These are phyloP conservation scores for Labeo catla DNA, from an alignment of 2,113 vertebrate genomes.

Conservation along the genomic window DNA sequence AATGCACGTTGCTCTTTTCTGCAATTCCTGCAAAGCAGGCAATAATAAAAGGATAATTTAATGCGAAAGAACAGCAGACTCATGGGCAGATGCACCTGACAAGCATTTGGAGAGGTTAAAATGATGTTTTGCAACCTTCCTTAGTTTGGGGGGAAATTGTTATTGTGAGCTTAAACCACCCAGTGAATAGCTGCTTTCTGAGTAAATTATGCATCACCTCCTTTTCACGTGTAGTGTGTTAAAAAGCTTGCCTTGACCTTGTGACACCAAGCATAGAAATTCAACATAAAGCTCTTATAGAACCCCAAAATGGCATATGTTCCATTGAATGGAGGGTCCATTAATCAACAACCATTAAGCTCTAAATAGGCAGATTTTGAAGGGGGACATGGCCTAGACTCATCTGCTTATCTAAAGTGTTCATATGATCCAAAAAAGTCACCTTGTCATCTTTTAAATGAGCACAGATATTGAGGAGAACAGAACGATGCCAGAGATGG, in stretches of 20 bases:
- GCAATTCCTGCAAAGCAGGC: neutral
- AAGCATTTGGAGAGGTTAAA: constrained; percentile 45
- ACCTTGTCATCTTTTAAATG: constrained; percentile 68
- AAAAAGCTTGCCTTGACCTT: constrained; percentile 76
- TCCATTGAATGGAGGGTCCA: constrained; percentile 74
- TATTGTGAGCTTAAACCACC: constrained; percentile 59
- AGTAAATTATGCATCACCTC: constrained; percentile 63
- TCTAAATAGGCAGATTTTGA: constrained; percentile 79
- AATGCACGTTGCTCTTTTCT: neutral
- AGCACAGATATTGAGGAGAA: constrained; percentile 48
- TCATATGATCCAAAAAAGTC: constrained; percentile 73
- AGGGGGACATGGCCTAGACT: constrained; percentile 61
- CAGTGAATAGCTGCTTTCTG: constrained; percentile 54
- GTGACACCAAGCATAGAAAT: constrained; percentile 76
- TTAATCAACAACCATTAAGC: constrained; percentile 85
- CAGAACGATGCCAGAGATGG: constrained; percentile 52
- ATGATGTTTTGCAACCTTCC: constrained; percentile 46
- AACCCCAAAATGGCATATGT: constrained; percentile 77
- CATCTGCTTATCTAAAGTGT: constrained; percentile 49
- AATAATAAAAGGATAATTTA: neutral
- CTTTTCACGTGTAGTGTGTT: constrained; percentile 64
- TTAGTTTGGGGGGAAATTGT: constrained; percentile 45
- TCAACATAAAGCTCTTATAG: constrained; percentile 70
- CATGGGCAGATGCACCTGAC: constrained; percentile 38
- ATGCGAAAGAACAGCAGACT: neutral